Percentiles rank a stretch among this genome's conserved stretches.
Evolutionary conservation across 2,888 invertebrate genomes (phyloP).

Genomic region (Amiota mariae): DNA sequence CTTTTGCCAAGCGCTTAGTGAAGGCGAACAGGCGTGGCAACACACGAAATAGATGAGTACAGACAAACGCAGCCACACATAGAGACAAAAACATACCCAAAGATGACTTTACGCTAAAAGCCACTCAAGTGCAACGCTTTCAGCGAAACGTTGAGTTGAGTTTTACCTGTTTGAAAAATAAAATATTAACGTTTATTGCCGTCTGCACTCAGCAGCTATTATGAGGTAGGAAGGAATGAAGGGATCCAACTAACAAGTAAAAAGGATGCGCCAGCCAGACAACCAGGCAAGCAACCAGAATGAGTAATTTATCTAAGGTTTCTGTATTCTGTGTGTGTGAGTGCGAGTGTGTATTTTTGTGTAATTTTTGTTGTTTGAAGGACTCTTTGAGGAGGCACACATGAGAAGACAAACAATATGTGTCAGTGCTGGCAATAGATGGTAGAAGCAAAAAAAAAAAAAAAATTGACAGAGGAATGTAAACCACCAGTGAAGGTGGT

Average conservation of each 20-base stretch:
- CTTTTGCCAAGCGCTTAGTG: too few species aligned
- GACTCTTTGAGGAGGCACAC: not conserved
- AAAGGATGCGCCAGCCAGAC: not conserved
- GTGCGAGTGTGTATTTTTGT: too few species aligned
- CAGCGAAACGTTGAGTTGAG: not conserved
- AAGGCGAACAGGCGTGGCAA: too few species aligned
- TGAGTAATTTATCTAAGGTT: too few species aligned
- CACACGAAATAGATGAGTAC: not conserved
- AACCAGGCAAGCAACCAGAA: too few species aligned
- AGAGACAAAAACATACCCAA: not conserved
- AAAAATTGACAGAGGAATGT: not conserved
- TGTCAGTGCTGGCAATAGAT: not conserved
- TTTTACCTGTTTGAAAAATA: slow-evolving; percentile 50
- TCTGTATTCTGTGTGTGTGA: too few species aligned
- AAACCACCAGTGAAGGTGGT: not conserved
- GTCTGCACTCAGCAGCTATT: slow-evolving; percentile 57
- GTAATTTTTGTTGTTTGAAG: too few species aligned
- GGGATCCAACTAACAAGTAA: not conserved
- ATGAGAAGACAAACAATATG: slow-evolving; percentile 1
- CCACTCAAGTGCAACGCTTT: slow-evolving; percentile 31
- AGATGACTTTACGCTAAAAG: not conserved
- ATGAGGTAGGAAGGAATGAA: slow-evolving; percentile 12
- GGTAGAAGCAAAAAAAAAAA: not conserved
- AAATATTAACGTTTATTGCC: slow-evolving; percentile 61
- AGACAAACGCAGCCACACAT: not conserved